A percentile compares a stretch with the other conserved stretches of the same genome.
phyloP scores from a whole-genome alignment of 2,888 invertebrate genomes.

The Epiblema foenella region DNA sequence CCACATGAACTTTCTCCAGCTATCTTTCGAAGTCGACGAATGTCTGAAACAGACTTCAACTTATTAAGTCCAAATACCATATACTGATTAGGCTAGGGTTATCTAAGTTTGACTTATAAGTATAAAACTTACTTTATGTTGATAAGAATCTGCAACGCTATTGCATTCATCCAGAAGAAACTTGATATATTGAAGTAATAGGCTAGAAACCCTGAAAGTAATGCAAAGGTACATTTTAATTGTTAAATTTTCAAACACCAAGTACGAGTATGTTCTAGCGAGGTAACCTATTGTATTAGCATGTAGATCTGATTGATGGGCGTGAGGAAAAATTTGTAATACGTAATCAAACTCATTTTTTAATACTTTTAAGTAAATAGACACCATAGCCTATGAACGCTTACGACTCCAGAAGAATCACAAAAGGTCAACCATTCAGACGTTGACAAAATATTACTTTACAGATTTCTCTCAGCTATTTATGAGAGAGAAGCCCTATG shows the following conservation, averaged over 20 bases:
- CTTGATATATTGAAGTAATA: conserved; percentile 86
- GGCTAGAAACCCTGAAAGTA: conserved; percentile 79
- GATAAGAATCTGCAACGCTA: conserved; percentile 87
- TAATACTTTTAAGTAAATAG: no score
- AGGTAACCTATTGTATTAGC: no score
- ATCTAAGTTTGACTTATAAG: background rate
- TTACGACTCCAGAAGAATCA: no score
- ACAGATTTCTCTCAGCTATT: no score
- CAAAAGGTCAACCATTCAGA: no score
- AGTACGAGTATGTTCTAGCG: no score
- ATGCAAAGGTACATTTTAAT: background rate
- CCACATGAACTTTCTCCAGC: conserved; percentile 84
- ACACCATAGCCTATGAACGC: no score
- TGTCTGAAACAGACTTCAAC: conserved; percentile 56
- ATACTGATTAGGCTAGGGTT: background rate
- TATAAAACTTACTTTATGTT: conserved; percentile 85
- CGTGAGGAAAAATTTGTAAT: no score
- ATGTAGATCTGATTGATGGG: no score
- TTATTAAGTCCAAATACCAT: background rate
- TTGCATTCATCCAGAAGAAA: conserved; percentile 89
- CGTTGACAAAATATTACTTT: no score
- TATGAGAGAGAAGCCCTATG: no score
- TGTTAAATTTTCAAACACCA: background rate
- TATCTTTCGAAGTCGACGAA: conserved; percentile 66
- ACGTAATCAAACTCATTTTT: no score